Conservation (phyloP, 1,140 invertebrate species). For the Piezodorus guildinii region DNA sequence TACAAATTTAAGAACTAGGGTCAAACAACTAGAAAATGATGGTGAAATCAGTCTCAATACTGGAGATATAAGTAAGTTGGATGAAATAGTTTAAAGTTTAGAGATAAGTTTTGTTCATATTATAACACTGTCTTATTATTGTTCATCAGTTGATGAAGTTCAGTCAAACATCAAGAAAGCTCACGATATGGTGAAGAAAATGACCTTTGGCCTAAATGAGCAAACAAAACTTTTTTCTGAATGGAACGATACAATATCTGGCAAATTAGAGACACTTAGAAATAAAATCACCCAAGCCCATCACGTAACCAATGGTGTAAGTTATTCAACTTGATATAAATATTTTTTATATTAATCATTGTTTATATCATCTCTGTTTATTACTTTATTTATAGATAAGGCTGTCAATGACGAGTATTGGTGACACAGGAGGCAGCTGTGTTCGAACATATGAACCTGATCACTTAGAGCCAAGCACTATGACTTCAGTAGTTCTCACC, state of each 20-base stretch:
- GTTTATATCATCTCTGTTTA: not conserved
- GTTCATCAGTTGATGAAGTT: conserved; percentile 27
- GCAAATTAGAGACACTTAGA: conserved; percentile 51
- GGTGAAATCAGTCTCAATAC: conserved; percentile 34
- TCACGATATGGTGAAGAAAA: conserved; percentile 24
- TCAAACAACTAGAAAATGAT: conserved; percentile 42
- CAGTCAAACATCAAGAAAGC: conserved; percentile 28
- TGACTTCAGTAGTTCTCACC: conserved; percentile 54
- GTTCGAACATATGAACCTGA: conserved; percentile 55
- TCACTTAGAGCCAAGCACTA: conserved; percentile 51
- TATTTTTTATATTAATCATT: not conserved
- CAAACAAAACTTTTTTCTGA: conserved; percentile 44
- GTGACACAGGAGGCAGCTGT: conserved; percentile 32
- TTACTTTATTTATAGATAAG: conserved; percentile 48
- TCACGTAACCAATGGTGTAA: conserved; percentile 68
- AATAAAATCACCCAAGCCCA: conserved; percentile 63
- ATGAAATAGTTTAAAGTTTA: not conserved
- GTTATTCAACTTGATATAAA: conserved; percentile 25
- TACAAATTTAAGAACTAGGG: conserved; percentile 36
- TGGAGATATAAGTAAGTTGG: conserved; percentile 32
- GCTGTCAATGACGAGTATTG: conserved; percentile 51
- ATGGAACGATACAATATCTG: conserved; percentile 46
- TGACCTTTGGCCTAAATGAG: conserved; percentile 32
- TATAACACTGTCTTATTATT: not conserved
- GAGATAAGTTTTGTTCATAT: not conserved